Base-by-base conservation (phyloP, 1,140 invertebrate genomes). In the Ceratina calcarata region DNA sequence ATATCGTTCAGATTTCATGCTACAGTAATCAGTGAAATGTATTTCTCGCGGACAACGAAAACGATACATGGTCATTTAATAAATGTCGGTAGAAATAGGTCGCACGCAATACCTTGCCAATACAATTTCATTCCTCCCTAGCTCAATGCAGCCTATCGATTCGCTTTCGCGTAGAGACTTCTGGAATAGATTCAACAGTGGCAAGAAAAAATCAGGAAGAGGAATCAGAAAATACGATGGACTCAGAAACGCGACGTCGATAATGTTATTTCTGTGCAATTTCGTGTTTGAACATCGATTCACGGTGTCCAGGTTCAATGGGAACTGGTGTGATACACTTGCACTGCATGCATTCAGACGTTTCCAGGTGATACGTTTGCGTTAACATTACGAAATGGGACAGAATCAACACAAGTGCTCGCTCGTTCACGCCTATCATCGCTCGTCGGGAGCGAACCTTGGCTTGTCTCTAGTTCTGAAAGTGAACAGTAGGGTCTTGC, bases 141-240 rank as follows among this genome's bases (percentile, higher is more conserved):
- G 70, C 24, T 69, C 53, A 84, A 84, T 71, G 55, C 15, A 51
- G 27, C 32, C 37, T 67, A 64, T 76, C 82, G 77, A 78, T 72
- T 71, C n/a, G 57, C 18, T 68, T 71, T 76, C 67, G 68, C 64
- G 51, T 68, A 58, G 62, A 3, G 18, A 60, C 64, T 49, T 20
- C 6, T 6, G 68, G 49, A 68, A 45, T 45, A 45, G 37, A 45
- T 45, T 45, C 37, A 71, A 27, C 16, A 18, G 4, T 45, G 57
- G 58, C n/a, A 24, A 24, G 8, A 45, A n/a, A 18, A 8, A 16
- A n/a, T 1, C 6, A 53, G 20, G 18, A 10, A 51, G 16, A 53
- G 8, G 0, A 24, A 0, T 45, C 37, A 6, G 1, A 6, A 13
- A 53, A 20, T 7, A 1, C 4, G 13, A 13, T 55, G 53, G 7